Conservation (phyloP, 2,888 invertebrate genomes). For the Blastobasis adustella region DNA sequence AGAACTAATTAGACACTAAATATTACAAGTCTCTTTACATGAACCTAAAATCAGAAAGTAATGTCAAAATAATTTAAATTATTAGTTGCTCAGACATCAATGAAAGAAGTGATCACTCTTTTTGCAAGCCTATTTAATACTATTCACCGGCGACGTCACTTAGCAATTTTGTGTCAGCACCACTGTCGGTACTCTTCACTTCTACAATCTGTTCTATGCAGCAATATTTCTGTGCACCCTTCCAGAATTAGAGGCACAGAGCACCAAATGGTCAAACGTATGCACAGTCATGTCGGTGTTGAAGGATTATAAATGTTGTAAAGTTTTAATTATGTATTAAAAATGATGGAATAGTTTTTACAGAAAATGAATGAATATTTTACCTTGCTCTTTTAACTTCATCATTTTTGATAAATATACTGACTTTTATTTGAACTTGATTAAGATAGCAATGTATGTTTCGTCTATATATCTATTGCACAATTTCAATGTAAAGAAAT, state of each 20-base stretch:
- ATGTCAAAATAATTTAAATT: neutral
- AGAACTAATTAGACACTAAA: neutral
- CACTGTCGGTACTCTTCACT: conserved; percentile 34
- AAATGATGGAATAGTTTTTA: conserved; percentile 16
- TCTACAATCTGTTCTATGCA: conserved; percentile 31
- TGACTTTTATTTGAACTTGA: neutral
- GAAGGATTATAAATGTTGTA: conserved; percentile 16
- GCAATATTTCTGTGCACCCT: conserved; percentile 51
- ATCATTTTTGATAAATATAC: neutral
- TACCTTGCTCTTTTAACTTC: neutral
- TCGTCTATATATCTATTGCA: too few species aligned
- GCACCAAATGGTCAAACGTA: conserved; percentile 36
- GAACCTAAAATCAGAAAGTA: too few species aligned
- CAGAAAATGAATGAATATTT: neutral
- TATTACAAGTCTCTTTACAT: too few species aligned
- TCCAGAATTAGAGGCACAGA: conserved; percentile 44
- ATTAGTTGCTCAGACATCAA: neutral
- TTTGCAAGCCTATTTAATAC: conserved; percentile 28
- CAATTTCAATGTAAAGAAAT: neutral
- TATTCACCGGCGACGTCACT: conserved; percentile 31
- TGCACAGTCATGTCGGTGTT: conserved; percentile 49
- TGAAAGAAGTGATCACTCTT: neutral
- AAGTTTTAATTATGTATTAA: neutral
- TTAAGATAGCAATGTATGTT: too few species aligned
- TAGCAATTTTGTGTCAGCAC: conserved; percentile 49